These are phyloP conservation scores for Chiridota heheva DNA, from an alignment of 35 echinoderm and acorn worm species.

Conservation along the genomic window DNA sequence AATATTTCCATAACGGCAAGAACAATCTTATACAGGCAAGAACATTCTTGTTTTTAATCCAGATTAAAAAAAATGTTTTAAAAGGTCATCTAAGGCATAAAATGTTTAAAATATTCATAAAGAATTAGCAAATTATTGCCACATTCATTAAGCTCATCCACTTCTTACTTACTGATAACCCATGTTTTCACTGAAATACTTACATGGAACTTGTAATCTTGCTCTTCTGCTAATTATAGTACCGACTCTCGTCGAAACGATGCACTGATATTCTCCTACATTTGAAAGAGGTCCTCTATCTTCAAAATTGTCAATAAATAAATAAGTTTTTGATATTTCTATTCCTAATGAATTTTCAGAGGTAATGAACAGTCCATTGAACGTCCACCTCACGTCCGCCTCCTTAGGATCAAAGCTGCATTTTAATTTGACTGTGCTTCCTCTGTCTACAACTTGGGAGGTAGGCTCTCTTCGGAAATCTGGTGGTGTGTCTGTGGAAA, in stretches of 20 bases:
- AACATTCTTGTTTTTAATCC: neutral
- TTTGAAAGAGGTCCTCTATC: conserved; percentile 40
- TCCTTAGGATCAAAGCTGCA: conserved; percentile 78
- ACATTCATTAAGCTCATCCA: neutral
- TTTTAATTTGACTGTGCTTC: conserved; percentile 76
- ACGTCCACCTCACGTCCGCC: conserved; percentile 71
- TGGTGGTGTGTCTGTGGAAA: conserved; percentile 69
- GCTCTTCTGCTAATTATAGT: conserved; percentile 56
- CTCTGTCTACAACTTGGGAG: conserved; percentile 63
- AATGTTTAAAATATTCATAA: neutral
- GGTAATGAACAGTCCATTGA: conserved; percentile 34
- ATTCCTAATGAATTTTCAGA: conserved; percentile 41
- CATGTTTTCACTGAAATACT: no score
- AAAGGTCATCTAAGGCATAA: neutral
- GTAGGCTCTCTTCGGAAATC: conserved; percentile 71
- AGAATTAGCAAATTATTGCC: neutral
- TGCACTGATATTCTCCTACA: conserved; percentile 79
- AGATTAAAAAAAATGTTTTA: neutral
- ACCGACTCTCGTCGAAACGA: conserved; percentile 52
- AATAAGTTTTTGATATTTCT: conserved; percentile 28
- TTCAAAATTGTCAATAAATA: conserved; percentile 68
- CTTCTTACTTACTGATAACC: no score
- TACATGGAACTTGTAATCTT: conserved; percentile 67
- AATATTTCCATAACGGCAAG: no score
- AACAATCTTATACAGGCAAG: neutral